These are phyloP conservation scores for Ennomos quercinarius DNA, from an alignment of 2,888 invertebrate species.

Conservation along the genomic window DNA sequence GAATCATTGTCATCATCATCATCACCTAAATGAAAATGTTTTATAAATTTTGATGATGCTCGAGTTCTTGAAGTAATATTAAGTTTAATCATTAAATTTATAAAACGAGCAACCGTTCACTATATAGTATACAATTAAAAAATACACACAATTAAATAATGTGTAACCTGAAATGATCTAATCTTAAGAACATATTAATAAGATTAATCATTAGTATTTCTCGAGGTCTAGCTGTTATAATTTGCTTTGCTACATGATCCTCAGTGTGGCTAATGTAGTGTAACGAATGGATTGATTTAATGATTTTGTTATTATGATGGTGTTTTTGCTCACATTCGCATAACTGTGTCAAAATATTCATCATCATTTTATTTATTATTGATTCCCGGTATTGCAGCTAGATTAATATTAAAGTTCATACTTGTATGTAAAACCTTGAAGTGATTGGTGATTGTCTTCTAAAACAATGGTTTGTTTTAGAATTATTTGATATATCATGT, in stretches of 20 bases:
- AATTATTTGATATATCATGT: background rate
- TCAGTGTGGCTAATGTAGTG: conserved; percentile 23
- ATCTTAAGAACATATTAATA: background rate
- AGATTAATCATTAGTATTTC: conserved; percentile 10
- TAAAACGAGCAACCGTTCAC: no score
- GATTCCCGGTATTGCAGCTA: conserved; percentile 30
- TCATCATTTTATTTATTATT: conserved; percentile 26
- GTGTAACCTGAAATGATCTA: background rate
- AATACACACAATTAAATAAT: background rate
- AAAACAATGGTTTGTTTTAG: background rate
- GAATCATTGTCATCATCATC: no score
- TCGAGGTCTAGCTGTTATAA: conserved; percentile 13
- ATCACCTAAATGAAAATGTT: no score
- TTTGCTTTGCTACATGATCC: conserved; percentile 27
- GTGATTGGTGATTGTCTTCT: background rate
- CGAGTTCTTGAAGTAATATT: no score
- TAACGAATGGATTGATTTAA: conserved; percentile 49
- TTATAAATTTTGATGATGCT: no score
- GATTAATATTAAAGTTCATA: conserved; percentile 21
- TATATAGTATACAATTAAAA: no score
- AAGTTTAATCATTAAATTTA: no score
- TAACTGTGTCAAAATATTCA: conserved; percentile 20
- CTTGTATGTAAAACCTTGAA: conserved; percentile 1
- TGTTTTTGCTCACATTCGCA: conserved; percentile 22
- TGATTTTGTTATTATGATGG: conserved; percentile 28